A percentile compares a stretch with the other conserved stretches of the same genome.
Conservation (phyloP, 2,888 invertebrate genomes). For the Cheiracanthium punctorium region DNA sequence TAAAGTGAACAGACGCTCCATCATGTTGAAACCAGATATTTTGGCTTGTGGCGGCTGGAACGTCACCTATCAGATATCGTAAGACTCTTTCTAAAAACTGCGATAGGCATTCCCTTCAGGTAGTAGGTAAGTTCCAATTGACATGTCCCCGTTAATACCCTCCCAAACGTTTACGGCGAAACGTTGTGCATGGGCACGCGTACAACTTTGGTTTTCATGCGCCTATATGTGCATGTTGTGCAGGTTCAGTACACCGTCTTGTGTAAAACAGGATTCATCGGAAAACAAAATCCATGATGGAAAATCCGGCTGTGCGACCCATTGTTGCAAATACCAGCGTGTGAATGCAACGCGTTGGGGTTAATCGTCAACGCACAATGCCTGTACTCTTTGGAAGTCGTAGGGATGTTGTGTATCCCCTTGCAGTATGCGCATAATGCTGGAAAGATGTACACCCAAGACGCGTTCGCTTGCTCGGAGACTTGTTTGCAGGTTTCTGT, state of each 20-base stretch:
- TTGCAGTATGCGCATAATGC: neutral
- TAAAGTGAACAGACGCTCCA: neutral
- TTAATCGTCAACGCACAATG: neutral
- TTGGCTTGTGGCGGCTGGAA: neutral
- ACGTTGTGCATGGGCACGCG: no score
- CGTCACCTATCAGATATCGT: neutral
- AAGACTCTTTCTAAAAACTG: neutral
- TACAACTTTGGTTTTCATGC: neutral
- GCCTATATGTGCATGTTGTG: conserved; percentile 4
- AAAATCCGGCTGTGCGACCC: neutral
- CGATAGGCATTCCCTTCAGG: neutral
- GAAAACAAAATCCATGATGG: neutral
- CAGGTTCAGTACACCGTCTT: conserved; percentile 21
- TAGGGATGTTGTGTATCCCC: neutral
- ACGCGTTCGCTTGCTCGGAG: neutral
- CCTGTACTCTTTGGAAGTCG: neutral
- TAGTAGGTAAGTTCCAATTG: neutral
- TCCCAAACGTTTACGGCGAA: conserved; percentile 7
- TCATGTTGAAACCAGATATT: neutral
- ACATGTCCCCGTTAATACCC: neutral
- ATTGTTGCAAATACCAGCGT: neutral
- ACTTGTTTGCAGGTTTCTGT: neutral
- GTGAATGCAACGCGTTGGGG: neutral
- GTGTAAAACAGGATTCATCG: neutral
- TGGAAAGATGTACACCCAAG: neutral